Evolutionary conservation across 1,140 invertebrate genomes (phyloP), one percentile per base, ranked within the genome.

Genomic region (Drosophila ficusphila): DNA sequence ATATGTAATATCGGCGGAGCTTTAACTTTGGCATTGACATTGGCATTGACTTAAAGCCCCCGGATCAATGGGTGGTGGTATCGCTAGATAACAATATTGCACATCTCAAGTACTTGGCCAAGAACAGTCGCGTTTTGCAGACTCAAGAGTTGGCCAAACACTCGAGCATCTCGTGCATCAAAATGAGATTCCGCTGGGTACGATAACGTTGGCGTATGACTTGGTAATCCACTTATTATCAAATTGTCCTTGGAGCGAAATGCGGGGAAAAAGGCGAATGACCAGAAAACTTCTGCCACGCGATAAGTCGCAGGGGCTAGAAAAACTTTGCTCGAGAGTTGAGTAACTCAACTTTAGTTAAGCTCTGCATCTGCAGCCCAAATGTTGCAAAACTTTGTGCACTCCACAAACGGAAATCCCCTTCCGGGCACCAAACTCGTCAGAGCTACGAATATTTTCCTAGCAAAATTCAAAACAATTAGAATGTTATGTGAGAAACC

Each of bases 91-190:
- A 33, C 39, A 61, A 38, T 64, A 61, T 64, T 64, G 64, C 64
- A 49, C 49, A 41, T 34, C 48, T 25, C 6, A 6, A 76, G 53
- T 41, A 36, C 58, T 57, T 33, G 12, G 31, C 27, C 33, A 12
- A 62, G 57, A 12, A 44, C 12, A 9, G 49, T 46, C 44, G 58
- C 42, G 49, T 34, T 27, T 47, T 25, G 18, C 21, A 46, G 31
- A 58, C 48, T 44, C 33, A 46, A 79, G 70, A 51, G 76, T 70
- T 52, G 16, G 8, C 38, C 33, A 75, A 75, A 60, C 71, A 79
- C 70, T 73, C 36, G 8, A 25, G 21, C 23, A 51, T 51, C 16
- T 51, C 34, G 36, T 48, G 56, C 53, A 56, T 16, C 39, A 23
- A 12, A 27, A 38, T 39, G 21, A 60, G 57, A 77, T 78, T 51